These are phyloP conservation scores for Xiphias gladius DNA, from an alignment of 2,113 vertebrate genomes.

Conservation along the genomic window DNA sequence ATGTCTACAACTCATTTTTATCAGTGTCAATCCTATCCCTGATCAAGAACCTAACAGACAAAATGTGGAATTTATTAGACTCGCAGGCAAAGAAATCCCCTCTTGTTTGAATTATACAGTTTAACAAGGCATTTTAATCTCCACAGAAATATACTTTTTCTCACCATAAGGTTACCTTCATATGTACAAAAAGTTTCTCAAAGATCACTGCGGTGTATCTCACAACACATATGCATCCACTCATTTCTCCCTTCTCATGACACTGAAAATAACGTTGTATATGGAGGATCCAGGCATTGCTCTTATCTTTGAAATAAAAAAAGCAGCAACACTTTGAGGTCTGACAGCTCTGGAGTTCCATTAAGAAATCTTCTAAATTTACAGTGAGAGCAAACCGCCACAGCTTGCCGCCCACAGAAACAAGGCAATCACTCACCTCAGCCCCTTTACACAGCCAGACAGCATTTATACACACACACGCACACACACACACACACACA, in stretches of 20 bases:
- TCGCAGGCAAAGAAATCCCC: neutral
- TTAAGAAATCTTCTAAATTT: constrained; percentile 78
- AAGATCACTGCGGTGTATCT: neutral
- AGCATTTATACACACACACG: constrained; percentile 38
- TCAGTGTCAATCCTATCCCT: too few relatives aligned
- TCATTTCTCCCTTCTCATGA: constrained; percentile 6
- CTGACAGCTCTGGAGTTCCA: constrained; percentile 71
- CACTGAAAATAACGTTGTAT: constrained; percentile 27
- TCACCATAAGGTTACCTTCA: neutral
- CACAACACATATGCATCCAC: neutral
- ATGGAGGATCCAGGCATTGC: constrained; percentile 3
- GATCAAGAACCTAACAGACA: too few relatives aligned
- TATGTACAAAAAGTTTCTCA: too few relatives aligned
- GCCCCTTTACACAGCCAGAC: constrained; percentile 51
- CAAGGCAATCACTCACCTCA: constrained; percentile 80
- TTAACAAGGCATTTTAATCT: neutral
- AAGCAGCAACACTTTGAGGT: constrained; percentile 47
- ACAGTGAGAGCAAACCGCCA: constrained; percentile 76
- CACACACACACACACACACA: constrained; percentile 26
- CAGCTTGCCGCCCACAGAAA: constrained; percentile 74
- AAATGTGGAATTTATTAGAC: too few relatives aligned
- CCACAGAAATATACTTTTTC: neutral
- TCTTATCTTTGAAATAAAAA: neutral
- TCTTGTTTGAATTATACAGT: neutral
- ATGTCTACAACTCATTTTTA: too few relatives aligned